phyloP scores from a whole-genome alignment of 92 coral and sea anemone genomes.

The Zoanthus solanderi region DNA sequence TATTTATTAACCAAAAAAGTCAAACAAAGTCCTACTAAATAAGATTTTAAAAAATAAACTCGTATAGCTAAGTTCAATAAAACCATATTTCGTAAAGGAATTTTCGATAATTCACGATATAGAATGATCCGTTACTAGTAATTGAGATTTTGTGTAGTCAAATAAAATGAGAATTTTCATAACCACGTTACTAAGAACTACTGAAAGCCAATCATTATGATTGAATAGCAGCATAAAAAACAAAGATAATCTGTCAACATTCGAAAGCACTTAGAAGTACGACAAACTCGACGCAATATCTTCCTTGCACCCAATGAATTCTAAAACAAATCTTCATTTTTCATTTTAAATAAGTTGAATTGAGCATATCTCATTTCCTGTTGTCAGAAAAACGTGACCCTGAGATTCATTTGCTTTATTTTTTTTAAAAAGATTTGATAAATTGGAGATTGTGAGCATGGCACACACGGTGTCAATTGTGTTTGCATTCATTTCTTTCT shows the following conservation, averaged over 20 bases:
- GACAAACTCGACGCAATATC: not conserved
- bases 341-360: too few species aligned
- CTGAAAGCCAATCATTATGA: not conserved
- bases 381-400: too few species aligned
- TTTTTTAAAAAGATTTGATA: too few species aligned
- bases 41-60: too few species aligned
- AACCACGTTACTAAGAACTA: not conserved
- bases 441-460: too few species aligned
- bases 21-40: too few species aligned
- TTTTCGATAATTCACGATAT: not conserved
- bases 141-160: not conserved
- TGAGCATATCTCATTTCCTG: too few species aligned
- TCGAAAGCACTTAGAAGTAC: not conserved
- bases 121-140: not conserved
- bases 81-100: not conserved
- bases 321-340: not conserved
- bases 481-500: too few species aligned
- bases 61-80: too few species aligned
- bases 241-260: slow-evolving; percentile 1
- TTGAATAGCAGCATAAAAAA: not conserved
- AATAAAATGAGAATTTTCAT: not conserved
- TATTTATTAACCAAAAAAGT: too few species aligned
- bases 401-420: too few species aligned
- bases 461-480: too few species aligned
- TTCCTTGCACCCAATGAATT: not conserved